phyloP scores from a whole-genome alignment of 2,888 invertebrate genomes.

The Smittia sp. region DNA sequence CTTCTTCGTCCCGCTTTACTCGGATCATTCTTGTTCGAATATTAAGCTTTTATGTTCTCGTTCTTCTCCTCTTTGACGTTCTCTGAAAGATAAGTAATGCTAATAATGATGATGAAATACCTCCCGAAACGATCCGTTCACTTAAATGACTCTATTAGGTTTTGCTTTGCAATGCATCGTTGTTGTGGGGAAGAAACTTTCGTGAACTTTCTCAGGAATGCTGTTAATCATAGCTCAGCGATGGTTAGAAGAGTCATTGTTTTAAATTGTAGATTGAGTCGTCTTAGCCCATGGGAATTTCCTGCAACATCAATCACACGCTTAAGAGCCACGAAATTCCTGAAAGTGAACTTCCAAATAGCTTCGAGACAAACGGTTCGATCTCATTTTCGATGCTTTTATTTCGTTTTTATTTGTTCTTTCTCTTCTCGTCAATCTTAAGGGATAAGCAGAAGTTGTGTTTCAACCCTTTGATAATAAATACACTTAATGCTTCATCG shows the following conservation, averaged over 20 bases:
- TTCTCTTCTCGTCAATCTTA: constrained; percentile 22
- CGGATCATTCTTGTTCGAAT: constrained; percentile 22
- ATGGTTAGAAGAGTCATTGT: constrained; percentile 18
- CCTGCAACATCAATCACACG: neutral
- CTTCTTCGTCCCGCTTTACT: neutral
- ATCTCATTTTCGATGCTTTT: constrained; percentile 12
- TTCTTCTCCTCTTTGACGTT: constrained; percentile 8
- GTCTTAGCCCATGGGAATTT: neutral
- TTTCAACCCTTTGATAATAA: constrained; percentile 8
- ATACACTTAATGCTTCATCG: constrained; percentile 4
- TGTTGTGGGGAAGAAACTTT: neutral
- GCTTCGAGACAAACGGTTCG: neutral
- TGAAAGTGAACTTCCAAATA: neutral
- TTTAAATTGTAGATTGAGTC: constrained; percentile 8
- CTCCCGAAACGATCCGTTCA: constrained; percentile 35
- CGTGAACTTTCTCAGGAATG: constrained; percentile 20
- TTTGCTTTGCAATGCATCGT: neutral
- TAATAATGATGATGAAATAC: constrained; percentile 39
- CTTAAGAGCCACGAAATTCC: neutral
- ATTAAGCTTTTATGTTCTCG: constrained; percentile 36
- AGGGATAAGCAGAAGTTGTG: constrained; percentile 6
- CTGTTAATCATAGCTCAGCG: neutral
- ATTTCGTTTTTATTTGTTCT: constrained; percentile 36
- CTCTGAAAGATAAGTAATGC: constrained; percentile 19
- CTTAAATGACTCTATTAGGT: constrained; percentile 36